Evolutionary conservation across 2,888 invertebrate species (phyloP).

Genomic region (Dysmachus trigonus): DNA sequence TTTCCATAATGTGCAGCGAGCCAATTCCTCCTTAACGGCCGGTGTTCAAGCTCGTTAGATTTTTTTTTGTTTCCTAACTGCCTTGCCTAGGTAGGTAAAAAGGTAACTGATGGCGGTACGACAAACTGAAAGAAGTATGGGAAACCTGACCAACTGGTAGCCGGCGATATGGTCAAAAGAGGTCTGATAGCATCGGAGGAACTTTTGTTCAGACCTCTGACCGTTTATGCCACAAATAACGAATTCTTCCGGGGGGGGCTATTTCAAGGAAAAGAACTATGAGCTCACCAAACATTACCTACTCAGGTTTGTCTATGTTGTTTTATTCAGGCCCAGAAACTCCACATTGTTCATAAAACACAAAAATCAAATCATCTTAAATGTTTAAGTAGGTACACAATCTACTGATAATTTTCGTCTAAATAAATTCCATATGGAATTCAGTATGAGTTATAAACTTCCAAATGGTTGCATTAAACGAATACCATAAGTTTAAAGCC

Average conservation of each 20-base stretch:
- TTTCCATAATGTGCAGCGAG: slow-evolving; percentile 26
- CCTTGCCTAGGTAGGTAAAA: background rate
- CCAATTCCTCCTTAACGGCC: background rate
- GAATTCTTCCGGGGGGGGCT: background rate
- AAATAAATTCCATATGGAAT: too few species aligned
- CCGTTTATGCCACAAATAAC: background rate
- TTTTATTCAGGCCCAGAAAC: too few species aligned
- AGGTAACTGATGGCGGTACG: background rate
- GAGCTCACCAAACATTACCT: background rate
- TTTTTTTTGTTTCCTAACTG: background rate
- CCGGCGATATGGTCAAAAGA: background rate
- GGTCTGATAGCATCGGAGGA: background rate
- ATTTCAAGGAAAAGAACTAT: background rate
- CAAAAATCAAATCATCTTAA: too few species aligned
- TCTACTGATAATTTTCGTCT: too few species aligned
- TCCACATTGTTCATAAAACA: too few species aligned
- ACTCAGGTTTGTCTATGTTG: background rate
- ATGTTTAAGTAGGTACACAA: too few species aligned
- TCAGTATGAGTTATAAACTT: too few species aligned
- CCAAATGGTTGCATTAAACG: too few species aligned
- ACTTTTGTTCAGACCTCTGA: background rate
- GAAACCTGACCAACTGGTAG: background rate
- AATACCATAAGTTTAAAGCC: too few species aligned
- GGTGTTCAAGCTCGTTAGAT: background rate
- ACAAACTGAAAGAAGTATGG: background rate